Evolutionary conservation across 2,797 vertebrate species (phyloP).

Genomic region (Lithobates sylvaticus): DNA sequence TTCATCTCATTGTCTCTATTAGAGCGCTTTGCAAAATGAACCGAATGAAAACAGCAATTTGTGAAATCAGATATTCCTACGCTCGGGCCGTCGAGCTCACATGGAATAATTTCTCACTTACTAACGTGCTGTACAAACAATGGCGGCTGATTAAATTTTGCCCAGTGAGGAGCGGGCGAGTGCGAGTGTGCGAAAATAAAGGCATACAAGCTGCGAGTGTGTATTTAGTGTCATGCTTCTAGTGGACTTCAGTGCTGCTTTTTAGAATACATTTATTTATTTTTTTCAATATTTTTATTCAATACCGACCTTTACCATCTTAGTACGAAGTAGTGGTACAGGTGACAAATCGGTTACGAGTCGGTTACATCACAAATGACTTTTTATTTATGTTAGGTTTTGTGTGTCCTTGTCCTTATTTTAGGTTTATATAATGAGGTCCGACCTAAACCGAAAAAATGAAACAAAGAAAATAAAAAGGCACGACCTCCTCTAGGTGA

Average conservation of each 20-base stretch:
- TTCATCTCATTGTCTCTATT: constrained; percentile 1
- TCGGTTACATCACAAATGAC: no score
- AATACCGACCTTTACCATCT: no score
- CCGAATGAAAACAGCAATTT: constrained; percentile 21
- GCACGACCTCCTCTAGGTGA: no score
- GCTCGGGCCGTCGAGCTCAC: not conserved
- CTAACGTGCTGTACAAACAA: constrained; percentile 12
- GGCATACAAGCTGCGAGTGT: not conserved
- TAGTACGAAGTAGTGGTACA: no score
- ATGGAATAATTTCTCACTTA: constrained; percentile 5
- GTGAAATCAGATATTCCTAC: constrained; percentile 22
- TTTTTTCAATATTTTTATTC: no score
- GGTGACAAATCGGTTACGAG: no score
- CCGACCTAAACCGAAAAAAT: no score
- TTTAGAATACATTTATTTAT: not conserved
- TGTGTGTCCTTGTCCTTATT: no score
- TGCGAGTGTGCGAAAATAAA: not conserved
- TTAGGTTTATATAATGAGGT: no score
- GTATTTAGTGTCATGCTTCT: not conserved
- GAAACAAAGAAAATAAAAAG: no score
- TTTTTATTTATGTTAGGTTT: no score
- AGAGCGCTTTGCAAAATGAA: not conserved
- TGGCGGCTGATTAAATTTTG: constrained; percentile 32
- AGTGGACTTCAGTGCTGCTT: not conserved
- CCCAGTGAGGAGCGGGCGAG: not conserved